Percentiles rank a stretch among this genome's conserved stretches.
Conservation (phyloP, 2,888 invertebrate genomes). For the Mesochorus sp. region DNA sequence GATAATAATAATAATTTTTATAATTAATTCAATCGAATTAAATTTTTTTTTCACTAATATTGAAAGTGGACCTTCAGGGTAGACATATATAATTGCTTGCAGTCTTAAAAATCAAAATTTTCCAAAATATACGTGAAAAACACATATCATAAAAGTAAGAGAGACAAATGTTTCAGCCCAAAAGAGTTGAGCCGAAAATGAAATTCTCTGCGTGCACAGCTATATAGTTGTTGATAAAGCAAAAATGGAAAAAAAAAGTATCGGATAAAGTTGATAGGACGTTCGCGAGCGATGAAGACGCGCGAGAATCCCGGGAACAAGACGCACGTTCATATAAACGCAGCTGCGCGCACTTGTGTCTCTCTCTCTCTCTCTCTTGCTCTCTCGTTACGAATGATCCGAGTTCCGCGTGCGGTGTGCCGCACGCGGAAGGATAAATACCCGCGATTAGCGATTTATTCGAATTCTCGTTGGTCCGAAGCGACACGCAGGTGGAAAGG, state of each 20-base stretch:
- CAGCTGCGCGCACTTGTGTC: not conserved
- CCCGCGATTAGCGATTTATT: slow-evolving; percentile 79
- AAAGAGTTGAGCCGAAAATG: too few species aligned
- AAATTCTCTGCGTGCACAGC: not conserved
- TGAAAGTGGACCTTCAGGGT: too few species aligned
- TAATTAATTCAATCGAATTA: too few species aligned
- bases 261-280: slow-evolving; percentile 5
- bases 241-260: not conserved
- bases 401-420: slow-evolving; percentile 47
- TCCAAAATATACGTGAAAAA: too few species aligned
- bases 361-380: not conserved
- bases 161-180: too few species aligned
- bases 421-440: slow-evolving; percentile 66
- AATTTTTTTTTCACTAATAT: too few species aligned
- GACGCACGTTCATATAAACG: slow-evolving; percentile 18
- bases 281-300: slow-evolving; percentile 63
- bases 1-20: too few species aligned
- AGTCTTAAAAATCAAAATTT: too few species aligned
- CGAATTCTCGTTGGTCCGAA: slow-evolving; percentile 69
- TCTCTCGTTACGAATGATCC: slow-evolving; percentile 14
- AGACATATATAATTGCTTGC: too few species aligned
- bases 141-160: not conserved
- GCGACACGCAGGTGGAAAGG: slow-evolving; percentile 34
- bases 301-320: slow-evolving; percentile 34
- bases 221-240: not conserved